Evolutionary conservation across 2,113 vertebrate genomes (phyloP).

Genomic region (Tinamus guttatus): DNA sequence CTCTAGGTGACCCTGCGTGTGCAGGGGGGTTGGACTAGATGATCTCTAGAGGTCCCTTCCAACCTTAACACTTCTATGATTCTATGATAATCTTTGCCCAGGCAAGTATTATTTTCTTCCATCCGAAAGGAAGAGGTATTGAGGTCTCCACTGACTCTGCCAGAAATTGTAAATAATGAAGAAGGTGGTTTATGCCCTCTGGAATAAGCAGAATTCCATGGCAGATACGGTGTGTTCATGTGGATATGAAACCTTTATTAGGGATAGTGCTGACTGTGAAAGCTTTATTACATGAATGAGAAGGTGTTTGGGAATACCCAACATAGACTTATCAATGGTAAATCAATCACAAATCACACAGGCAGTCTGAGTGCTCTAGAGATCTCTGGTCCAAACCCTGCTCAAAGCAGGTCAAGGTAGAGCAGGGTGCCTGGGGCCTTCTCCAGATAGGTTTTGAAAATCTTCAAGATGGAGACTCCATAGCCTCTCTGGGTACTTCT

Average conservation of each 20-base stretch:
- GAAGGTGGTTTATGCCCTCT: neutral
- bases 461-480: neutral
- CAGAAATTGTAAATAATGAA: neutral
- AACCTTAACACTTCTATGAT: no score
- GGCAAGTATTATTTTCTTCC: neutral
- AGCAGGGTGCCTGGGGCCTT: conserved; percentile 5
- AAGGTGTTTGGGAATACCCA: neutral
- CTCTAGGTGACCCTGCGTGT: no score
- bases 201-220: neutral
- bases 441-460: neutral
- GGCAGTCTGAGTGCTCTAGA: neutral
- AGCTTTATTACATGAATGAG: neutral
- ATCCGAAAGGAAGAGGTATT: neutral
- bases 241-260: neutral
- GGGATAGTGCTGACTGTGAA: neutral
- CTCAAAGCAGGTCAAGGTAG: neutral
- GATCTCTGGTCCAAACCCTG: neutral
- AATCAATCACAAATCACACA: neutral
- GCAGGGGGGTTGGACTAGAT: no score
- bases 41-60: no score
- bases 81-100: no score
- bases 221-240: neutral
- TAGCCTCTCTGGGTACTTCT: neutral
- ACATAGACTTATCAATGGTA: neutral
- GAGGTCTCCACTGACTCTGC: neutral